Evolutionary conservation across 2,888 invertebrate species (phyloP), one percentile per base, ranked within the genome.

Genomic region (Melikaiella ostensackeni): DNA sequence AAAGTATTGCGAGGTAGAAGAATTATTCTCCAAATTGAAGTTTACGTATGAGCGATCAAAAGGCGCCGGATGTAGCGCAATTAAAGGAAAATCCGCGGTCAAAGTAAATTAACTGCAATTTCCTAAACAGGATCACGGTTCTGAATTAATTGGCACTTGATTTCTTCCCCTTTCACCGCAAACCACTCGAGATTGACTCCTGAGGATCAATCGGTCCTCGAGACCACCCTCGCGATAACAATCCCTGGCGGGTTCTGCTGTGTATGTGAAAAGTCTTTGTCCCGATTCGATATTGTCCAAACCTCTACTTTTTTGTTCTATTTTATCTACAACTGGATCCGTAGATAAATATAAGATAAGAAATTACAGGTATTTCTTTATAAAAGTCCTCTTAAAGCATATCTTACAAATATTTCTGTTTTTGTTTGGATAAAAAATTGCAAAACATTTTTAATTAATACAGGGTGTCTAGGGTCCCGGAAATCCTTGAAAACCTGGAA

Each of bases 191-290:
- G 62, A 75, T 75, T 75, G 62, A 61, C 61, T 46, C 38, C 35
- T 30, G 61, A 75, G 75, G 46, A 75, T 61, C 75, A 75, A 75
- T 75, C 75, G 75, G 46, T 75, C 30, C 75, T 75, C 42, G 62
- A 61, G 75, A 61, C 59, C 38, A 57, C 75, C 62, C 62, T 62
- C 75, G 62, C 42, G 75, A 75, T 75, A 75, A 75, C 75, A 62
- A 75, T 62, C 75, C 30, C 75, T 62, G 30, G 42, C 46, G 21
- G 30, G 75, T 75, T 75, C 13, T 62, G 21, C 33, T 30, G 9
- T 42, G 24, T 50, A 30, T 13, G n/a, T 30, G 30, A 50, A 70
- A 70, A 70, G 70, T 50, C 70, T 50, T 70, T 50, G 50, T 70
- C 19, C 42, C 19, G 33, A 50, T 50, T 70, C 70, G 50, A 50